These are phyloP conservation scores for Columba guinea DNA, from an alignment of 2,797 vertebrate genomes.

Conservation along the genomic window DNA sequence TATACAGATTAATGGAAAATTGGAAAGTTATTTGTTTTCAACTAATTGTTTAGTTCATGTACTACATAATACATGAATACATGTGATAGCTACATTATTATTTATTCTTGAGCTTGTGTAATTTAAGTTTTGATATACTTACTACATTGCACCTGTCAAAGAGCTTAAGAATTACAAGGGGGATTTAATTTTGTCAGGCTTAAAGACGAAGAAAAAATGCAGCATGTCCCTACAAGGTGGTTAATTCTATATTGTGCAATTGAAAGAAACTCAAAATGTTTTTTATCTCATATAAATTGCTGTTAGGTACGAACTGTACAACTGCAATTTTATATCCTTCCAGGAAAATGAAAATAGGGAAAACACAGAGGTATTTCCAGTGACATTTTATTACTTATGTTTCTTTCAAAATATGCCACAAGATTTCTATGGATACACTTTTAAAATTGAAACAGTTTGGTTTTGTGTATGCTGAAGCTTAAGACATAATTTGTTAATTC, in stretches of 20 bases:
- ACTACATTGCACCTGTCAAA: neutral
- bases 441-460: neutral
- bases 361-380: neutral
- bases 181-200: constrained; percentile 18
- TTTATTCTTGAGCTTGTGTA: constrained; percentile 11
- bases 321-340: neutral
- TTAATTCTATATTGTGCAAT: neutral
- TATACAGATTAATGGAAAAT: neutral
- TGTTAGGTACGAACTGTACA: neutral
- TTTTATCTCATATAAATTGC: neutral
- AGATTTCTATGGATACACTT: neutral
- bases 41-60: neutral
- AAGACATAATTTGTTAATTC: constrained; percentile 1
- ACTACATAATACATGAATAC: neutral
- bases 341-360: neutral
- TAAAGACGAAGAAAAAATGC: constrained; percentile 43
- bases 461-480: neutral
- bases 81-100: neutral
- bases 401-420: neutral
- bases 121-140: neutral
- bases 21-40: neutral
- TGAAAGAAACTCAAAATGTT: constrained; percentile 1
- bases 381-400: neutral
- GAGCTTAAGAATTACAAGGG: constrained; percentile 3
- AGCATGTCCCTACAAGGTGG: neutral